Percentiles rank a stretch among this genome's conserved stretches.
These are phyloP conservation scores for Lasioglossum lativentre DNA, from an alignment of 2,888 invertebrate genomes.

Conservation along the genomic window DNA sequence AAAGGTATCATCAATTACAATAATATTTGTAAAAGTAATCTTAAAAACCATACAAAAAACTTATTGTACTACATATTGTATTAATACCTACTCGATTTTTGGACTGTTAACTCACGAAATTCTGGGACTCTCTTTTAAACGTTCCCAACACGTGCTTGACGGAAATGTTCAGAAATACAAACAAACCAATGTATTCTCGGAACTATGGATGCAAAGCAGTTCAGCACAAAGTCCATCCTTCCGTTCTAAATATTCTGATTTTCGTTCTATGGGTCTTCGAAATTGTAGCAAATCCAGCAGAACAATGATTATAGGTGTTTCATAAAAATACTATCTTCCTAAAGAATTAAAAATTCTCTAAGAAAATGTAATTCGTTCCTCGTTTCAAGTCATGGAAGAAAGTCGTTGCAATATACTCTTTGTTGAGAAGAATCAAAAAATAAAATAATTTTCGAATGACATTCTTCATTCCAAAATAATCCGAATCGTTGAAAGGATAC, in stretches of 20 bases:
- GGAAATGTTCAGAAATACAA: neutral
- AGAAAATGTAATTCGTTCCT: too few relatives aligned
- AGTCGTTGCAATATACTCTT: too few relatives aligned
- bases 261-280: neutral
- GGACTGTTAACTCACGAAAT: neutral
- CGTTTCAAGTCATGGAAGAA: too few relatives aligned
- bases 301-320: too few relatives aligned
- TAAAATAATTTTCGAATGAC: too few relatives aligned
- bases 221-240: neutral
- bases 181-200: slow-evolving; percentile 1
- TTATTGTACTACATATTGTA: neutral
- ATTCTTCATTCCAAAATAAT: too few relatives aligned
- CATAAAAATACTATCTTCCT: too few relatives aligned
- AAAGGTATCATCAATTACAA: neutral
- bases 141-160: neutral
- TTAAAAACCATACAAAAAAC: neutral
- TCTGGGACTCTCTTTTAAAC: neutral
- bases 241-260: neutral
- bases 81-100: neutral
- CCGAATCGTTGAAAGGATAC: too few relatives aligned
- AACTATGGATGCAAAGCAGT: neutral
- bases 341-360: too few relatives aligned
- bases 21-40: neutral
- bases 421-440: too few relatives aligned
- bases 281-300: neutral